Evolutionary conservation across 2,888 invertebrate genomes (phyloP), one percentile per base, ranked within the genome.

Genomic region (Phrixothrix hirtus): DNA sequence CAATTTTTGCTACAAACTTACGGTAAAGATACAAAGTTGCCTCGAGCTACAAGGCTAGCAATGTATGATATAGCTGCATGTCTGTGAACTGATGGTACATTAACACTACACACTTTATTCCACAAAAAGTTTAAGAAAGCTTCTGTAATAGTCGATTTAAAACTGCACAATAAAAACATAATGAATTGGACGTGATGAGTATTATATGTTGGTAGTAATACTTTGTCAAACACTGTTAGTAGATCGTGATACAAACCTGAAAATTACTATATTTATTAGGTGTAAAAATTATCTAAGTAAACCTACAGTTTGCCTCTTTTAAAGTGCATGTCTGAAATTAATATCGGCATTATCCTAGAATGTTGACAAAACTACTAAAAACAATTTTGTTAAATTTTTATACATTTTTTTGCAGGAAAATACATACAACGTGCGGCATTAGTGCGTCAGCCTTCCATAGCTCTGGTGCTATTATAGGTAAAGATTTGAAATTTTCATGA

Each of bases 191-290:
- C 82, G 70, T 91, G 89, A 68, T 85, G 83, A 25, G 88, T 88
- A 16, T 88, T 89, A 74, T 92, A 86, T 1, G 93, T 93, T 1
- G 89, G 89, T 51, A 96, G 75, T 58, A 96, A 83, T 26, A 89
- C 79, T 65, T 83, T 83, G 64, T 95, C 91, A 74, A 95, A 96
- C 1, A 86, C 81, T 54, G 77, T 77, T 53, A 92, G 66, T 36
- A 86, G 60, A 55, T 85, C 83, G 25, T 78, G 72, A 67, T 84
- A 87, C 13, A 87, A 67, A 37, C 43, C 70, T 65, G 60, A 67
- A 51, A 74, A 51, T 5, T 7, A 5, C 10, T 12, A 32, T 32
- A 31, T 15, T n/a, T n/a, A n/a, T n/a, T n/a, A n/a, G n/a, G n/a
- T n/a, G n/a, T n/a, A n/a, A n/a, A n/a, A n/a, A n/a, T n/a, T n/a